Conservation (phyloP, 2,113 vertebrate species). For the Opisthocomus hoazin region DNA sequence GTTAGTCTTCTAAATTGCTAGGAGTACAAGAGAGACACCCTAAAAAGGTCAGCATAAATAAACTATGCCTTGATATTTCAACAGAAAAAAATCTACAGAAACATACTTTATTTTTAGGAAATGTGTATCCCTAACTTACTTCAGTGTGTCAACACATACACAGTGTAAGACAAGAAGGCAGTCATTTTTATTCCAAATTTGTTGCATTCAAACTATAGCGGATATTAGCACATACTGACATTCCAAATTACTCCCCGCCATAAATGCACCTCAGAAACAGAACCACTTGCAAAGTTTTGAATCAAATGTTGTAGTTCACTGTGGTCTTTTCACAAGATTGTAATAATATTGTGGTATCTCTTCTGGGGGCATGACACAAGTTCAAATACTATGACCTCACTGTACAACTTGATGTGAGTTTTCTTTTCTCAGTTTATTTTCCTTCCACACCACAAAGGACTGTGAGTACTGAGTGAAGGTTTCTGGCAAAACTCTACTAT, state of each 20-base stretch:
- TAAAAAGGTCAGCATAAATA: not conserved
- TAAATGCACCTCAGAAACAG: not conserved
- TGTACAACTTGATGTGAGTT: not conserved
- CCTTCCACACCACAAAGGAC: not conserved
- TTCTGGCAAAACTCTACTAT: not conserved
- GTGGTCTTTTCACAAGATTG: not conserved
- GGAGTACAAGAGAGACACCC: not conserved
- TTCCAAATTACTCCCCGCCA: not conserved
- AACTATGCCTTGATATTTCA: not conserved
- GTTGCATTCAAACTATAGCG: not conserved
- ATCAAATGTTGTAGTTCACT: not conserved
- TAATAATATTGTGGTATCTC: not conserved
- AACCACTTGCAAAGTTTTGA: not conserved
- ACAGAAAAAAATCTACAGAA: not conserved
- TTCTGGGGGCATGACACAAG: not conserved
- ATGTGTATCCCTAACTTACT: not conserved
- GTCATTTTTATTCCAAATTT: not conserved
- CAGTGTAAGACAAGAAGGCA: not conserved
- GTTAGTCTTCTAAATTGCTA: not conserved
- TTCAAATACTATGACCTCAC: not conserved
- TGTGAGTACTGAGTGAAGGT: not conserved
- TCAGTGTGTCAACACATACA: not conserved
- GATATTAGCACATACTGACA: not conserved
- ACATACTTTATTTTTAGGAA: not conserved
- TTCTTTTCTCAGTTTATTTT: not conserved